Evolutionary conservation across 2,888 invertebrate species (phyloP).

Genomic region (Rhimphoctona megacephalus): DNA sequence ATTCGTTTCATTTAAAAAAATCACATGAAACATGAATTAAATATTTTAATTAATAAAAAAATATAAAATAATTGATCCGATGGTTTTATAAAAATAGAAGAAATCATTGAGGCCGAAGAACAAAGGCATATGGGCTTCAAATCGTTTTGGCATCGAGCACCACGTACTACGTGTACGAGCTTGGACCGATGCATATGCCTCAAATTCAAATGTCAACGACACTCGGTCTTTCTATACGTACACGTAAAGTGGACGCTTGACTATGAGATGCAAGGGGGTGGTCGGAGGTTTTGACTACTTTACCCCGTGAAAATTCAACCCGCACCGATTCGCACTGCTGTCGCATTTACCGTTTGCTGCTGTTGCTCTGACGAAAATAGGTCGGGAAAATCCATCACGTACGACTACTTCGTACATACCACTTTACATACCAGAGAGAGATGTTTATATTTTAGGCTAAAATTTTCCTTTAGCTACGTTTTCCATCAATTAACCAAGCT

Average conservation of each 20-base stretch:
- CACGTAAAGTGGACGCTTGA: slow-evolving; percentile 58
- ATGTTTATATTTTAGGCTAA: background rate
- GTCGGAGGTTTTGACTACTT: slow-evolving; percentile 17
- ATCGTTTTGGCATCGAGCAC: slow-evolving; percentile 19
- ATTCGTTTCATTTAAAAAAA: background rate
- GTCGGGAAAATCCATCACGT: slow-evolving; percentile 64
- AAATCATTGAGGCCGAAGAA: background rate
- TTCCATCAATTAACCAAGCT: background rate
- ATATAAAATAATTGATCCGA: background rate
- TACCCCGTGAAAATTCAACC: slow-evolving; percentile 47
- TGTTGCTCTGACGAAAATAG: slow-evolving; percentile 57
- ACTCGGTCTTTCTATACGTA: slow-evolving; percentile 61
- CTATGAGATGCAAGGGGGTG: slow-evolving; percentile 49
- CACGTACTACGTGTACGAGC: background rate
- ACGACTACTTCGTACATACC: slow-evolving; percentile 28
- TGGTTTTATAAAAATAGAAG: background rate
- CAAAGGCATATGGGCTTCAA: background rate
- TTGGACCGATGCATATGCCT: slow-evolving; percentile 47
- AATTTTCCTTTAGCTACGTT: background rate
- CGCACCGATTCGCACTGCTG: slow-evolving; percentile 33
- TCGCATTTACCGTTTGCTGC: slow-evolving; percentile 49
- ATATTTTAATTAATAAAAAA: no score
- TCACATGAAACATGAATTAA: background rate
- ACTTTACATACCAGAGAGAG: slow-evolving; percentile 22
- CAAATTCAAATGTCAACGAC: slow-evolving; percentile 70